Percentiles rank a stretch among this genome's conserved stretches.
Evolutionary conservation across 2,797 vertebrate genomes (phyloP).

Genomic region (Schizopygopsis malacanthus): DNA sequence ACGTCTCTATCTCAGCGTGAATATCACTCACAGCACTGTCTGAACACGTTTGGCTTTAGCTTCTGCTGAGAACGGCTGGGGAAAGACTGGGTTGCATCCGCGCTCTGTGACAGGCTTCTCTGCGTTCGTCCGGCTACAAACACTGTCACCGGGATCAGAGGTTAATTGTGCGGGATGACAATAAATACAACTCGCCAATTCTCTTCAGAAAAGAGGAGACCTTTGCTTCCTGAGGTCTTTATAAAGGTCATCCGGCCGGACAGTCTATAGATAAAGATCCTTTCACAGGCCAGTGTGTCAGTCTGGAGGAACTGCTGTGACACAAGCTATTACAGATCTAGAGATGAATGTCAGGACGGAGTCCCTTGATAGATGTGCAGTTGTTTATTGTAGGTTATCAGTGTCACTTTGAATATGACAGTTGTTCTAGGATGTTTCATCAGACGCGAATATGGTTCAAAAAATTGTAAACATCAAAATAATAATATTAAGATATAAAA

Average conservation of each 20-base stretch:
- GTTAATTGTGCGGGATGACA: constrained; percentile 38
- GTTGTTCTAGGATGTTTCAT: neutral
- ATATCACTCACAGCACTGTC: neutral
- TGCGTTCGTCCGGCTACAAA: constrained; percentile 4
- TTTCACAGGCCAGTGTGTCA: neutral
- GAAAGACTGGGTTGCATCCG: neutral
- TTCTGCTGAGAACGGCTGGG: neutral
- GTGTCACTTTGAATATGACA: neutral
- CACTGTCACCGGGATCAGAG: constrained; percentile 44
- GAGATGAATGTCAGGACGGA: neutral
- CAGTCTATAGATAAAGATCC: constrained; percentile 4
- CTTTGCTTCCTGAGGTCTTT: constrained; percentile 21
- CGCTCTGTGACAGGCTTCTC: constrained; percentile 1
- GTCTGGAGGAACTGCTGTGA: neutral
- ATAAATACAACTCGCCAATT: constrained; percentile 1
- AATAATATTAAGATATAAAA: neutral
- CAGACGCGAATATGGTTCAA: neutral
- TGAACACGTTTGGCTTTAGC: constrained; percentile 15
- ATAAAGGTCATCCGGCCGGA: constrained; percentile 15
- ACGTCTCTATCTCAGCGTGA: neutral
- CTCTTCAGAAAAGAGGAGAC: constrained; percentile 11
- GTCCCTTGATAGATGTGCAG: neutral
- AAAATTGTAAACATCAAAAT: neutral
- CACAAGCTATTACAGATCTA: neutral
- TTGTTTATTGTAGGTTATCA: neutral